Conservation (phyloP, 2,113 vertebrate species). For the Carettochelys insculpta region DNA sequence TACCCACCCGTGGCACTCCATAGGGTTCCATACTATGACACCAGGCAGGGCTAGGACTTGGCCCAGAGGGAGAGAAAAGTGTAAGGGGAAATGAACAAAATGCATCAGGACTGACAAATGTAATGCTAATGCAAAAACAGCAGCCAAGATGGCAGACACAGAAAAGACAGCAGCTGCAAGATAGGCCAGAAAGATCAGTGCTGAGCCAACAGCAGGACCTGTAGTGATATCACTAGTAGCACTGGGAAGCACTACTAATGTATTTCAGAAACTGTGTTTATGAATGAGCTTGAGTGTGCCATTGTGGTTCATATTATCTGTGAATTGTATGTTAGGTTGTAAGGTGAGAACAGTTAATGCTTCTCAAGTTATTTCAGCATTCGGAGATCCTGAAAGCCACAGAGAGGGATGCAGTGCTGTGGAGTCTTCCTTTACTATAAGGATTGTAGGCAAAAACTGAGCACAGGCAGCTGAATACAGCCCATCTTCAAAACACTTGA, state of each 20-base stretch:
- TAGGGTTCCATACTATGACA: background rate
- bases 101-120: background rate
- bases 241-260: background rate
- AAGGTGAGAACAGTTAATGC: background rate
- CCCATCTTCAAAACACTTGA: background rate
- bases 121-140: background rate
- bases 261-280: background rate
- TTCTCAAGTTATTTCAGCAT: background rate
- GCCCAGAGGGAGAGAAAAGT: background rate
- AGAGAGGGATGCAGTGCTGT: background rate
- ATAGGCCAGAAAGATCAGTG: background rate
- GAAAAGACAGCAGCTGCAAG: background rate
- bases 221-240: background rate
- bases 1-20: background rate
- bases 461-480: slow-evolving; percentile 26
- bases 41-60: background rate
- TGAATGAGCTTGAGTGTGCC: background rate
- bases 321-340: background rate
- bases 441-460: background rate
- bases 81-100: background rate
- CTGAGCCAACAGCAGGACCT: background rate
- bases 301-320: background rate
- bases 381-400: background rate
- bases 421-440: background rate
- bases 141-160: background rate